Evolutionary conservation across 2,888 invertebrate genomes (phyloP), one percentile per base, ranked within the genome.

Genomic region (Ecliptopera silaceata): DNA sequence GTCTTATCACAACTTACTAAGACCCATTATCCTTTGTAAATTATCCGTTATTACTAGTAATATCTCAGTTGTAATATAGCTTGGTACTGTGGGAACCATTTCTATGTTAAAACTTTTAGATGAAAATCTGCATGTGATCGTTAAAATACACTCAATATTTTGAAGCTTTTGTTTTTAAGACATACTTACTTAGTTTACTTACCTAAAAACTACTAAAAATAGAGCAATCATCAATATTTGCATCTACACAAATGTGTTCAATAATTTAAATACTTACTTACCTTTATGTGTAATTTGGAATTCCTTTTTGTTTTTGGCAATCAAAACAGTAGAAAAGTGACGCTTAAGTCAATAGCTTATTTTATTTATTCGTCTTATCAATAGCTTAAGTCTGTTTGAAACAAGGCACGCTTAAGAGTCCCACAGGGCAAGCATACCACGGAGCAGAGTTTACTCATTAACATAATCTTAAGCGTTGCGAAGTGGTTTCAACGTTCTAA

Each of bases 391-490:
- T 31, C 10, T 18, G 29, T 26, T 47, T 38, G 39, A 47, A 47
- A 29, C 44, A 26, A n/a, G n/a, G 12, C 34, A 34, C 13, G 11
- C 8, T 18, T 11, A 34, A 2, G 15, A 11, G 45, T 39, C 38
- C 43, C 43, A 38, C 15, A 43, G 36, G 36, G 22, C 13, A 22
- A 15, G 36, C 31, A 46, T 32, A 22, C 20, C 38, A 43, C 32
- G 50, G 45, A 50, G 41, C 48, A 53, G 65, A 63, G 58, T 60
- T 54, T 31, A 57, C 69, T 74, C 72, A 78, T 81, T 81, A 79
- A 65, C 81, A 81, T 81, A 81, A 80, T 80, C 80, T 81, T 76
- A 75, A 75, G 74, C 68, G 66, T 72, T 75, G 73, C 65, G 58
- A 75, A 74, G 74, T 71, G 72, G 73, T 71, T 75, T 48, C 55